Percentiles rank a stretch among this genome's conserved stretches.
Conservation (phyloP, 2,113 vertebrate species). For the Calidris pugnax region DNA sequence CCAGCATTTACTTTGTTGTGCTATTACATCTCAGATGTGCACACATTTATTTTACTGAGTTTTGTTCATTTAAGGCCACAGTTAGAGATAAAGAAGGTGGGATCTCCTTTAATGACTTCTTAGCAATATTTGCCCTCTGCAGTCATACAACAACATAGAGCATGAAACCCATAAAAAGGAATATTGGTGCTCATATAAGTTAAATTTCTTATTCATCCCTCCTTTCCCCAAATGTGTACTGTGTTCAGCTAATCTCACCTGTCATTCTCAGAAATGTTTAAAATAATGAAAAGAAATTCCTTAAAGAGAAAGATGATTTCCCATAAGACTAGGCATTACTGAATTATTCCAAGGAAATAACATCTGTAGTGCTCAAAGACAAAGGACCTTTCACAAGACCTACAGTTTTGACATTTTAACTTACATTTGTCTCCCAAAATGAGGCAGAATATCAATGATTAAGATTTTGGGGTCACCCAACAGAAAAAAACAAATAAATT, state of each 20-base stretch:
- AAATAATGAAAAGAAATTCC: neutral
- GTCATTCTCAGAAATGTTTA: neutral
- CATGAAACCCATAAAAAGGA: neutral
- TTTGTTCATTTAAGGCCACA: neutral
- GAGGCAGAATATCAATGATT: neutral
- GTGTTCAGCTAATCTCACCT: neutral
- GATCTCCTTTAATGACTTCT: neutral
- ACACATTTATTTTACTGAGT: neutral
- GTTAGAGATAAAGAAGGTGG: neutral
- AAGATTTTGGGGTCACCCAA: neutral
- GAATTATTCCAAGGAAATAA: neutral
- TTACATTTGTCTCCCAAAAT: neutral
- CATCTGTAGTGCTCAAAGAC: neutral
- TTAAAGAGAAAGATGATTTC: neutral
- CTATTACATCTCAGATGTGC: neutral
- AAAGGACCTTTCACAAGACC: neutral
- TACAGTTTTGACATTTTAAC: neutral
- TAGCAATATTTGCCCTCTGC: neutral
- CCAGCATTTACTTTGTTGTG: neutral
- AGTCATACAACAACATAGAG: neutral
- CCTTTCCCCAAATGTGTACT: neutral
- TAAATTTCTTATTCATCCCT: neutral
- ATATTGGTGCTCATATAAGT: neutral
- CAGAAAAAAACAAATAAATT: neutral
- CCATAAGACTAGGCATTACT: neutral